These are phyloP conservation scores for Orthosia incerta DNA, from an alignment of 2,888 invertebrate genomes.

Conservation along the genomic window DNA sequence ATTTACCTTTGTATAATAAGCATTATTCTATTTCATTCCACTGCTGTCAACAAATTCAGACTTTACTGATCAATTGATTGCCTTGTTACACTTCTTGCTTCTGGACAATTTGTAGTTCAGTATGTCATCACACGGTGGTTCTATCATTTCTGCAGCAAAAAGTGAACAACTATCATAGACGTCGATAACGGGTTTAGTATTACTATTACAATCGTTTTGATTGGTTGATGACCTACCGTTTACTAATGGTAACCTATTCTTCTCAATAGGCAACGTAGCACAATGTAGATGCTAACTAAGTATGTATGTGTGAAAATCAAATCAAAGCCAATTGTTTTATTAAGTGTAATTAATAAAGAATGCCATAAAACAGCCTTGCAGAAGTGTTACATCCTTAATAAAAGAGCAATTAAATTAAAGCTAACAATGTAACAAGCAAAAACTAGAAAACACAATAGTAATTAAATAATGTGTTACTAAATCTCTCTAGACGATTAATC, in stretches of 20 bases:
- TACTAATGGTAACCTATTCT: constrained; percentile 47
- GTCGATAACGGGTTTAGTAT: constrained; percentile 27
- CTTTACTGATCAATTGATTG: constrained; percentile 5
- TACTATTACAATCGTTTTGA: constrained; percentile 40
- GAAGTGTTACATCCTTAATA: constrained; percentile 11
- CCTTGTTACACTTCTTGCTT: constrained; percentile 4
- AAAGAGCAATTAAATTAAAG: constrained; percentile 32
- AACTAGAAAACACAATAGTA: constrained; percentile 21
- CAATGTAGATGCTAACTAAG: constrained; percentile 14
- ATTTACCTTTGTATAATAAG: neutral
- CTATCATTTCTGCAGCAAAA: constrained; percentile 36
- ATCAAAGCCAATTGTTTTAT: neutral
- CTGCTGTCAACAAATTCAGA: neutral
- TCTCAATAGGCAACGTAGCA: constrained; percentile 13
- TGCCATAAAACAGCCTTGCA: constrained; percentile 11
- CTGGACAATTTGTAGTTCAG: constrained; percentile 28
- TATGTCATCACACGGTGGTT: constrained; percentile 41
- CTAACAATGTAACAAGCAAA: neutral
- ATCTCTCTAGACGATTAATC: constrained; percentile 2
- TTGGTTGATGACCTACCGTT: constrained; percentile 44
- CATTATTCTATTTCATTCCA: neutral
- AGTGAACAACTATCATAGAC: constrained; percentile 4
- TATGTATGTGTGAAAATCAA: neutral
- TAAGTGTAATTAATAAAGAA: constrained; percentile 5
- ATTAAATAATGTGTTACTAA: constrained; percentile 23